These are phyloP conservation scores for Lumbricus terrestris DNA, from an alignment of 2,888 invertebrate genomes.

Conservation along the genomic window DNA sequence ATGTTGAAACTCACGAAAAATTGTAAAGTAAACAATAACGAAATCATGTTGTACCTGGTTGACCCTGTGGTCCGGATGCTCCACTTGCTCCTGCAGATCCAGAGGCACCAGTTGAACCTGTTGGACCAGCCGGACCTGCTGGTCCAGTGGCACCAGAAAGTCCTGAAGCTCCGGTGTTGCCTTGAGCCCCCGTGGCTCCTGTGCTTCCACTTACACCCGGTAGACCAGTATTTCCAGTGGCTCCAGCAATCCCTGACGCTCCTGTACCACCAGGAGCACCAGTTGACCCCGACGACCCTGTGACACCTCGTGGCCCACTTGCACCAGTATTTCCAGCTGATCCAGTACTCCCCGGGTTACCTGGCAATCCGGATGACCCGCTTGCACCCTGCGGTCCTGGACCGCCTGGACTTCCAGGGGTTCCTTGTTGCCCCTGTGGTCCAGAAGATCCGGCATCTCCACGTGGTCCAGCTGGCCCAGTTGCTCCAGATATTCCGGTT, in stretches of 20 bases:
- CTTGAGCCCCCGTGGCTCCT: not conserved
- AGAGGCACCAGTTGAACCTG: slow-evolving; percentile 13
- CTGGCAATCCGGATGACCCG: not conserved
- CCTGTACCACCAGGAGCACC: not conserved
- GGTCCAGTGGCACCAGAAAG: not conserved
- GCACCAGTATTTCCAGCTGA: slow-evolving; percentile 5
- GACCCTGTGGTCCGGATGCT: slow-evolving; percentile 17
- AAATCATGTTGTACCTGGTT: not conserved
- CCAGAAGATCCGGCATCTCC: slow-evolving; percentile 22
- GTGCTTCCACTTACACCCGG: not conserved
- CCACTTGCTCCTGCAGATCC: slow-evolving; percentile 22
- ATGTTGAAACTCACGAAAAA: not conserved
- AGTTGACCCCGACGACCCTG: not conserved
- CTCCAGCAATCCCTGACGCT: not conserved
- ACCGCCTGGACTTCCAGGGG: slow-evolving; percentile 6
- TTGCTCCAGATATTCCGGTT: slow-evolving; percentile 31
- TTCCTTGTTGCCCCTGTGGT: slow-evolving; percentile 22
- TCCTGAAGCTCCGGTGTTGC: not conserved
- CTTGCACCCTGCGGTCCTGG: not conserved
- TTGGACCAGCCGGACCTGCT: slow-evolving; percentile 13
- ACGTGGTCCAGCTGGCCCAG: slow-evolving; percentile 30
- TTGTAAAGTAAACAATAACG: not conserved
- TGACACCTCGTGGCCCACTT: not conserved
- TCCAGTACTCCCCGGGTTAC: not conserved
- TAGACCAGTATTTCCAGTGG: not conserved